Base-by-base conservation (phyloP, 30 jellyfish, hydroid and myxozoan species). In the Calvadosia cruxmelitensis region DNA sequence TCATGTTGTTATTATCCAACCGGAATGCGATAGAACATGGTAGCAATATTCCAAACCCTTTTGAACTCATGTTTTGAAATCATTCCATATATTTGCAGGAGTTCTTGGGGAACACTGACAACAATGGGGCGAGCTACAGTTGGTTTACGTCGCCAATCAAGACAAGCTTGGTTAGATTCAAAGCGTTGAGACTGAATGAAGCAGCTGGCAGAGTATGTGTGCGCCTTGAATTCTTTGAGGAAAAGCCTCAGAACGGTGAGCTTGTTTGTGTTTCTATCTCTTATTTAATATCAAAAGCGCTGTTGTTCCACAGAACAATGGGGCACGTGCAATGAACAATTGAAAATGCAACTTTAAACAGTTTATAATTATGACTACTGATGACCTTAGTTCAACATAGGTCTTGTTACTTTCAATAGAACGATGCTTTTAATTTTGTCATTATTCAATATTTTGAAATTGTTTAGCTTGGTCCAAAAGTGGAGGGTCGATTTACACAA, bases 181-280 rank as follows among this genome's bases (percentile, higher is more conserved):
- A 67, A 68, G 77, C 77, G 3, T 2, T 25, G 16, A 27, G 49
- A 20, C 29, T 68, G 33, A 68, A 68, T 0, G 29, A 50, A n/a
- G 32, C 77, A 27, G 10, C 23, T 24, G 77, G 29, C 28, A 67
- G 77, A 13, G 77, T 68, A 34, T 68, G 77, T 29, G 26, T 68
- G 3, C 63, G 77, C 7, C 26, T 68, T 66, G 77, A 68, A 42
- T 29, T 68, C 7, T 68, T 34, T 68, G 77, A 67, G 27, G 36
- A 67, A 12, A 33, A 32, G 34, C 36, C 77, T 1, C 67, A 29
- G 42, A 68, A 27, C 20, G 77, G 77, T 68, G 7, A 28, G 68
- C 5, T 53, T 1, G 63, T 27, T 63, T n/a, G 34, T 24, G 71
- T 49, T 63, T 63, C 30, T 2, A 30, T 62, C n/a, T 62, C 29